Evolutionary conservation across 2,797 vertebrate species (phyloP), one percentile per base, ranked within the genome.

Genomic region (Bradypodion ventrale): DNA sequence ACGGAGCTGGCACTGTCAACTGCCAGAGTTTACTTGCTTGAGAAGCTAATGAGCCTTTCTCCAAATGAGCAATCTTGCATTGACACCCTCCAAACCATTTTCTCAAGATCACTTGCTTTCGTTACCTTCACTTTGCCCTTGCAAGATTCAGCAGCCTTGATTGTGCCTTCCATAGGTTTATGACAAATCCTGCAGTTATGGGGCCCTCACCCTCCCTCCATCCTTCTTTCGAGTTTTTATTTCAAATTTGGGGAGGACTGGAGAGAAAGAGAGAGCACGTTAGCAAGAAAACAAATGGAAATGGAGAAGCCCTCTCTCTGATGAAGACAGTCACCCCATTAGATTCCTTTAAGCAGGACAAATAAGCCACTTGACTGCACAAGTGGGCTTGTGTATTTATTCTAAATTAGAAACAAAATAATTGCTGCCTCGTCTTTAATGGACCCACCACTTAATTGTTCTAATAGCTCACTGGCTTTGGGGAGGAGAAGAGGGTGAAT

Each of bases 401-500:
- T 93, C 89, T 91, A 93, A 95, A 92, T 93, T 93, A 89, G 91
- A 93, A 94, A 91, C 89, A 91, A 89, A 95, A 94, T 89, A 92
- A 94, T 89, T 85, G 89, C 86, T 80, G 91, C 86, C 92, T 94
- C 92, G 92, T 90, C 79, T 85, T 90, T 90, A 95, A 94, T 92
- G 92, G 93, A 93, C 93, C 89, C 87, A 84, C 73, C 87, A 92
- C 91, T 83, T 95, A 95, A 95, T 95, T 95, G 93, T 93, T 88
- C 90, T 90, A 93, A 93, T 94, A 95, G 87, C 91, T 96, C 94
- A 93, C 91, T 93, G 93, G 94, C 94, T 93, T 92, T 85, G 91
- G 87, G 87, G 89, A 89, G 80, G 90, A 84, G 91, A 13, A 32
- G 79, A 25, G 19, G 59, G 79, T 65, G 84, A 59, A 7, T 77